Evolutionary conservation across 2,113 vertebrate genomes (phyloP), one percentile per base, ranked within the genome.

Genomic region (Erinaceus europaeus): DNA sequence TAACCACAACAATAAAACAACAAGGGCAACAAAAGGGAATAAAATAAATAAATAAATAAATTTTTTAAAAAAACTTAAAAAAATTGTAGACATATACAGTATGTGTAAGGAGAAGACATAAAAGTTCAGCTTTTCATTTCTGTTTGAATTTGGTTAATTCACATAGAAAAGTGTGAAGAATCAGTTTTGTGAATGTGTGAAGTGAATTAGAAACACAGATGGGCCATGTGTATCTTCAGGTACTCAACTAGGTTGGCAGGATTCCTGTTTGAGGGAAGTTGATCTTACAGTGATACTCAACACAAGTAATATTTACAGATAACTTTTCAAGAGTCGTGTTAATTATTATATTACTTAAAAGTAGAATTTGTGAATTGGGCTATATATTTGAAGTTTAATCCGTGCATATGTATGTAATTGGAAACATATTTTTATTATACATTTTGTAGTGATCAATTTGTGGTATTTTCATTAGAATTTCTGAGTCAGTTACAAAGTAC

Each of bases 401-500:
- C 73, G 14, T 85, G 25, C n/a, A 32, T 53, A 53, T 25, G 3
- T 72, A 18, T 61, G 4, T 38, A 84, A 77, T 81, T 87, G 36
- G 86, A 91, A 88, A 88, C 80, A 78, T 38, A 34, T 10, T 46
- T 75, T 10, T 64, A 80, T 82, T 55, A 86, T 76, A 91, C 91
- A 86, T 67, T 76, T 48, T 44, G 25, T 40, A 87, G 61, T 75
- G 48, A 73, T 85, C 27, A 64, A 25, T 76, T 75, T 89, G 73
- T 61, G 18, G 90, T 74, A 1, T 52, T 84, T 88, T 82, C 75
- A 55, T 75, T 74, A 81, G 50, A 84, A 86, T 89, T 84, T 87
- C 23, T 77, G 79, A 76, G 50, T 57, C 40, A 61, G 87, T 84
- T 75, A 4, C 27, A 77, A 71, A 27, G 53, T 65, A 64, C 5